phyloP scores from a whole-genome alignment of 2,888 invertebrate genomes.

The Seladonia tumulorum region DNA sequence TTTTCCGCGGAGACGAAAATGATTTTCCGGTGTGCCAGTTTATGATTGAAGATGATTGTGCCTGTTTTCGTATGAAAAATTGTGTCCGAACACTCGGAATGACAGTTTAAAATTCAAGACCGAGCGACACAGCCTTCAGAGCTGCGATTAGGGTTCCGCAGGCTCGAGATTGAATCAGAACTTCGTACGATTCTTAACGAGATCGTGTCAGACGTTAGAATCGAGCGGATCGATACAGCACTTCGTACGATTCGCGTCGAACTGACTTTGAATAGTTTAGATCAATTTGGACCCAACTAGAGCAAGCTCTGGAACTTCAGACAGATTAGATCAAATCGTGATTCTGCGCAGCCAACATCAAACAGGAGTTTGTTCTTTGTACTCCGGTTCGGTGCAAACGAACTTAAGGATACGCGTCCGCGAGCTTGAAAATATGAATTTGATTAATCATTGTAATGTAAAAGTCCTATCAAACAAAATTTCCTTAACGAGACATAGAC shows the following conservation, averaged over 20 bases:
- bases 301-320: background rate
- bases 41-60: background rate
- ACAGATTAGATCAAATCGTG: background rate
- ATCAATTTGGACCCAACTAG: background rate
- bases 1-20: background rate
- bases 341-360: background rate
- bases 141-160: background rate
- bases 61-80: background rate
- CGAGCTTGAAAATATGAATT: background rate
- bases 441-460: background rate
- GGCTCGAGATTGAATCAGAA: constrained; percentile 2
- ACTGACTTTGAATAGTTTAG: background rate
- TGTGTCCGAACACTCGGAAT: background rate
- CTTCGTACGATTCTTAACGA: background rate
- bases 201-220: background rate
- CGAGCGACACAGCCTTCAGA: background rate
- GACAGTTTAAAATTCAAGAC: background rate
- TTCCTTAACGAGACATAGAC: background rate
- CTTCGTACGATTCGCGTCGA: background rate
- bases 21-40: no score
- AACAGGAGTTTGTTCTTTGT: background rate
- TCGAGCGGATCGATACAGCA: background rate
- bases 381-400: background rate
- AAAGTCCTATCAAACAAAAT: background rate
- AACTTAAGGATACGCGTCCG: background rate